Percentiles rank a stretch among this genome's conserved stretches.
Evolutionary conservation across 2,113 vertebrate species (phyloP).

Genomic region (Ranitomeya variabilis): DNA sequence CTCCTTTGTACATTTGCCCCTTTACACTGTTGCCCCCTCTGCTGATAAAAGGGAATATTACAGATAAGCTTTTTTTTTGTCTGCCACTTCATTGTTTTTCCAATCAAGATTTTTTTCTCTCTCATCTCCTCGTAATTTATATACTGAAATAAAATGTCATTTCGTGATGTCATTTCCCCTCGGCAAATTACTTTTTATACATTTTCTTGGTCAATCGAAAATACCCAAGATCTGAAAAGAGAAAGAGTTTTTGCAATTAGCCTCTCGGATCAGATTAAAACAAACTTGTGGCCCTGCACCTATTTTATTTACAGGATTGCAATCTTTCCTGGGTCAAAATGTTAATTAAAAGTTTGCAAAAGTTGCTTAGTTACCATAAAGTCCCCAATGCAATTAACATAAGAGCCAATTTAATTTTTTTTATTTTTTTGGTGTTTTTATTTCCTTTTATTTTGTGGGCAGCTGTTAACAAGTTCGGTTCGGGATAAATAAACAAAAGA

Average conservation of each 20-base stretch:
- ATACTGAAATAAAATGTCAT: constrained; percentile 7
- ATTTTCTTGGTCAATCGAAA: constrained; percentile 20
- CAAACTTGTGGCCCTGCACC: constrained; percentile 32
- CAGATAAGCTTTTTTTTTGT: background rate
- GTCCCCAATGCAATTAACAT: constrained; percentile 69
- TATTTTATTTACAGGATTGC: constrained; percentile 50
- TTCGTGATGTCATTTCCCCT: constrained; percentile 23
- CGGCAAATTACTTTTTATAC: background rate
- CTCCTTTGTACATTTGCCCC: background rate
- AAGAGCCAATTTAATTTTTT: constrained; percentile 61
- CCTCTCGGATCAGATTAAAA: constrained; percentile 47
- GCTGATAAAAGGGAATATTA: constrained; percentile 4
- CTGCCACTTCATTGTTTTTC: constrained; percentile 14
- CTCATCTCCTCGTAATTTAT: background rate
- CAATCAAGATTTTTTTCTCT: constrained; percentile 25
- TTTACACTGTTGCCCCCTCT: background rate
- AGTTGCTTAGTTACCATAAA: constrained; percentile 59
- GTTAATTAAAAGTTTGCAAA: constrained; percentile 72
- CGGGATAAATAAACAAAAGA: background rate
- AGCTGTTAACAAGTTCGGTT: constrained; percentile 6
- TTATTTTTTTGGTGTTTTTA: background rate
- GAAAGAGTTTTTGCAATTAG: constrained; percentile 43
- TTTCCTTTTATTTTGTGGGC: background rate
- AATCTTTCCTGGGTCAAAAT: constrained; percentile 65
- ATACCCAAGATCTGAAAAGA: constrained; percentile 41